Percentiles rank a stretch among this genome's conserved stretches.
These are phyloP conservation scores for Hippocampus comes DNA, from an alignment of 2,113 vertebrate genomes.

Conservation along the genomic window DNA sequence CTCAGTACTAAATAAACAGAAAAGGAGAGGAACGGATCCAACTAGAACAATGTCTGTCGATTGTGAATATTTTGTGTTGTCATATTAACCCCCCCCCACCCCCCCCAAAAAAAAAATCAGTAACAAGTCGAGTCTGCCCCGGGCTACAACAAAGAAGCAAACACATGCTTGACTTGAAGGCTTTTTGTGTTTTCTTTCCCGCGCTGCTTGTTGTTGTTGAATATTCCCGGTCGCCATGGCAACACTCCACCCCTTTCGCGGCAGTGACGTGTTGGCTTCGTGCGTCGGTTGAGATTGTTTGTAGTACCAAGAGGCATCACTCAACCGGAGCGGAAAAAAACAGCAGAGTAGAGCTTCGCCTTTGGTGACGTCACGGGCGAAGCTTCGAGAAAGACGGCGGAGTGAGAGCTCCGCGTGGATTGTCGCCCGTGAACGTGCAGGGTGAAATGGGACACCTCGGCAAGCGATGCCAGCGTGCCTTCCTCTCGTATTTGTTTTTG, in stretches of 20 bases:
- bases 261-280: constrained; percentile 60
- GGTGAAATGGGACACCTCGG: background rate
- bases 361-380: background rate
- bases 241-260: constrained; percentile 68
- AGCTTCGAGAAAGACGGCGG: background rate
- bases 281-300: constrained; percentile 46
- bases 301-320: background rate
- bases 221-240: constrained; percentile 65
- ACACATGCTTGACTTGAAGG: constrained; percentile 17
- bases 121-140: too few species aligned
- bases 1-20: too few species aligned
- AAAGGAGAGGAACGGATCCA: too few species aligned
- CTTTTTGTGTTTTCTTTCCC: constrained; percentile 30
- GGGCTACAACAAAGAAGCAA: too few species aligned
- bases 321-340: background rate
- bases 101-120: too few species aligned
- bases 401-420: background rate
- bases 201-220: constrained; percentile 67
- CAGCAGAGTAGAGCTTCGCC: background rate
- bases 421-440: background rate
- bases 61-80: too few species aligned
- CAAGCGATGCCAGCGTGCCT: background rate
- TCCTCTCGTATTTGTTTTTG: constrained; percentile 30
- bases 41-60: too few species aligned
- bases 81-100: too few species aligned